Percentiles rank a stretch among this genome's conserved stretches.
These are phyloP conservation scores for Pollenia griseotomentosa DNA, from an alignment of 2,888 invertebrate species.

Conservation along the genomic window DNA sequence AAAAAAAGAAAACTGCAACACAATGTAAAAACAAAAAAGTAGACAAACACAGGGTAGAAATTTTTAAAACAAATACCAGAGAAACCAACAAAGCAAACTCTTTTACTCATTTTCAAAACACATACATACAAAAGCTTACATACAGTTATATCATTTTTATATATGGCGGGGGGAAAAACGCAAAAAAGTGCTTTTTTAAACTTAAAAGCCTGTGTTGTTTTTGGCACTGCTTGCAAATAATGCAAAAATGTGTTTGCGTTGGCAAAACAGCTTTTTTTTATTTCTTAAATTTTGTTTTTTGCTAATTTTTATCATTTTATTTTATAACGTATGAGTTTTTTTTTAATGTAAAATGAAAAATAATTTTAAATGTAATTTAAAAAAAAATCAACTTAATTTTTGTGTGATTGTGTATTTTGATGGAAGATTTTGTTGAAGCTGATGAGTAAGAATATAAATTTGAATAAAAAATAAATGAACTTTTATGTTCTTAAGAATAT, in stretches of 20 bases:
- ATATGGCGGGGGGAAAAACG: slow-evolving; percentile 19
- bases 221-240: slow-evolving; percentile 65
- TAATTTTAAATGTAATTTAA: slow-evolving; percentile 13
- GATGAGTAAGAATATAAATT: slow-evolving; percentile 72
- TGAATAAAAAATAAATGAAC: slow-evolving; percentile 53
- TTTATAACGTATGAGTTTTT: slow-evolving; percentile 38
- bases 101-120: not conserved
- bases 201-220: slow-evolving; percentile 46
- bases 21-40: slow-evolving; percentile 62
- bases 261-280: slow-evolving; percentile 57
- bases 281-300: slow-evolving; percentile 25
- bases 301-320: slow-evolving; percentile 10
- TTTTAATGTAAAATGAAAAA: slow-evolving; percentile 15
- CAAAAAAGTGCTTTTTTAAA: slow-evolving; percentile 28
- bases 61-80: slow-evolving; percentile 65
- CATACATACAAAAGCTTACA: slow-evolving; percentile 29
- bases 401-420: slow-evolving; percentile 44
- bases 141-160: slow-evolving; percentile 9
- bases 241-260: slow-evolving; percentile 61
- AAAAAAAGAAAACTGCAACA: slow-evolving; percentile 54
- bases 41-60: slow-evolving; percentile 47
- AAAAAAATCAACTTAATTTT: slow-evolving; percentile 22
- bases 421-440: slow-evolving; percentile 49
- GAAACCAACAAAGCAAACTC: slow-evolving; percentile 10
- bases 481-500: slow-evolving; percentile 16